Evolutionary conservation across 2,797 vertebrate genomes (phyloP).

Genomic region (Poeciliopsis gracilis): DNA sequence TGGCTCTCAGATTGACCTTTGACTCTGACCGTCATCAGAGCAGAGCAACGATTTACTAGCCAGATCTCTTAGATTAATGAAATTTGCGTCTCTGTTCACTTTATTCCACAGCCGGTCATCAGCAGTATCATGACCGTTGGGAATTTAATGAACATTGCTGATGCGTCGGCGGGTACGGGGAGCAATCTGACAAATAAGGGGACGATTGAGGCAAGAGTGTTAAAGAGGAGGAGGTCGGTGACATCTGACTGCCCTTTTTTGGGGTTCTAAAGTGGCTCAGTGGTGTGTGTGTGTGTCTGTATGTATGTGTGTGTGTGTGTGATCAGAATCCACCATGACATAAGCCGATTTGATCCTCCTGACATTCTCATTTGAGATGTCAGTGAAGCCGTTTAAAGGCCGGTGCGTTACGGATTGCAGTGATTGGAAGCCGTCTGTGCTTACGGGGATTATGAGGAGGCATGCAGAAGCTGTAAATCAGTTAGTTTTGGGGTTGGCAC

Average conservation of each 20-base stretch:
- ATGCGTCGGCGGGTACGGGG: constrained; percentile 39
- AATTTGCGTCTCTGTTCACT: constrained; percentile 22
- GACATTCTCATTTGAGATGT: background rate
- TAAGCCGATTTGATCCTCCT: constrained; percentile 27
- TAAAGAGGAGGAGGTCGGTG: background rate
- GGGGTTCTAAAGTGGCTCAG: constrained; percentile 13
- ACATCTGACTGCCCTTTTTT: constrained; percentile 7
- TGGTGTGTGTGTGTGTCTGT: background rate
- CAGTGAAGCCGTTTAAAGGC: constrained; percentile 16
- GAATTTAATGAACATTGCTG: constrained; percentile 54
- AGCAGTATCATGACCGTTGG: constrained; percentile 18
- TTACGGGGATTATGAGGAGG: constrained; percentile 14
- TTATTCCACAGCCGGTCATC: constrained; percentile 27
- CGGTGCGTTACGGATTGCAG: constrained; percentile 17
- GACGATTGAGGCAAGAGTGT: constrained; percentile 26
- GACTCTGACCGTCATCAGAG: constrained; percentile 46
- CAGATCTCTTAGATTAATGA: constrained; percentile 59
- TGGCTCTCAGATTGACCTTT: constrained; percentile 66
- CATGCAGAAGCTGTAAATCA: constrained; percentile 1
- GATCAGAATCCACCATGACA: constrained; percentile 42
- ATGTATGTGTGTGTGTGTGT: background rate
- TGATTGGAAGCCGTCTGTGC: constrained; percentile 9
- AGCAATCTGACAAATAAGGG: constrained; percentile 52
- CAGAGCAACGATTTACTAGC: constrained; percentile 44
- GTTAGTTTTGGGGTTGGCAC: constrained; percentile 20